Conservation (phyloP, 2,797 vertebrate genomes). For the Hipposideros larvatus region DNA sequence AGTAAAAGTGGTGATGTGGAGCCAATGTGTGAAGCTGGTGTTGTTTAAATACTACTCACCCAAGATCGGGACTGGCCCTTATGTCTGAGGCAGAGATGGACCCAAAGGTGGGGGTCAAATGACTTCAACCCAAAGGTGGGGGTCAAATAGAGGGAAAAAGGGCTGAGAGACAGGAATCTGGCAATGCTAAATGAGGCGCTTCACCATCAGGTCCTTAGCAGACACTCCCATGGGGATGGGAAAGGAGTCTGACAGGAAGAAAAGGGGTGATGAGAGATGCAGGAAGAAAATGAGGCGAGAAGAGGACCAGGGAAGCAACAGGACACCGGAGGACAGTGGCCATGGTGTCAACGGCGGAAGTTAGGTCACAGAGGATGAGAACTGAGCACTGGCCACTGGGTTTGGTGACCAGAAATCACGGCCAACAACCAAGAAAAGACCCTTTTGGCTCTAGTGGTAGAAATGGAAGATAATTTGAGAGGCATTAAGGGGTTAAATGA, state of each 20-base stretch:
- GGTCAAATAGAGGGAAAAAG: background rate
- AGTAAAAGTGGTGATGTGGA: background rate
- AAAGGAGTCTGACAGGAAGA: background rate
- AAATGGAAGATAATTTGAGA: constrained; percentile 26
- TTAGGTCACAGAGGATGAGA: background rate
- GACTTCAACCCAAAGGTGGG: background rate
- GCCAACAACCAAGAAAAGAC: background rate
- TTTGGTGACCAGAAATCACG: background rate
- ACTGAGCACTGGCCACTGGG: background rate
- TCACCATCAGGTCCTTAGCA: background rate
- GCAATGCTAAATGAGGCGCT: background rate
- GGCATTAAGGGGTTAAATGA: background rate
- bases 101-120: background rate
- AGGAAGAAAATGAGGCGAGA: background rate
- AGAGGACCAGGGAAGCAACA: background rate
- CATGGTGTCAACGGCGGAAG: background rate
- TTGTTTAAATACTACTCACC: background rate
- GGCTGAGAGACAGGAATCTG: background rate
- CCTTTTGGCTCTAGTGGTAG: background rate
- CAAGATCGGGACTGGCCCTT: background rate
- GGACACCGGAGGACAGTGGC: background rate
- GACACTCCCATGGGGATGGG: background rate
- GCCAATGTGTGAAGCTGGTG: background rate
- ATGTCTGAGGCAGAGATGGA: background rate
- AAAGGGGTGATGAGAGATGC: background rate